Base-by-base conservation (phyloP, 2,797 vertebrate genomes). In the Ctenosaura bakeri region DNA sequence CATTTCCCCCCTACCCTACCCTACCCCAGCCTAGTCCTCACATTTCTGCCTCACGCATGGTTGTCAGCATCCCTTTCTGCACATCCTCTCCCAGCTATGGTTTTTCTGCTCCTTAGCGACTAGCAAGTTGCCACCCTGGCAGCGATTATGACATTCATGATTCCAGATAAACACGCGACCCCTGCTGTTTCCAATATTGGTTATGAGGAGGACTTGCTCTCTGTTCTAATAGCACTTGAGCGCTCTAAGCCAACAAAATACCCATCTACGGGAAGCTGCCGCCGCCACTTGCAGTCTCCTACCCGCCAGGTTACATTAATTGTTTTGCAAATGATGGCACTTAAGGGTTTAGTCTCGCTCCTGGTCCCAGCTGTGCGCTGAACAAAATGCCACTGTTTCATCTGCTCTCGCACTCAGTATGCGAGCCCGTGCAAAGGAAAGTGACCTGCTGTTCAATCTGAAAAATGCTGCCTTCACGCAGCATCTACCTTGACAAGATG, bases 311-410 rank as follows among this genome's bases (percentile, higher is more conserved):
- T 88, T 0, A 14, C 85, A 90, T 95, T 96, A 90, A 94, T 94
- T 91, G 93, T 88, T 91, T 94, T 90, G 91, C 95, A 95, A 95
- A 93, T 95, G 94, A 93, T 88, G 91, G 95, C 94, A 93, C 92
- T 95, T 93, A 76, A 62, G 90, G 88, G 59, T 95, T 95, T 91
- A 91, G 92, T 92, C 78, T 90, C 84, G 80, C 93, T 94, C 86
- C 89, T 87, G 86, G 91, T 83, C 93, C 93, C 95, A 96, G 94
- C 95, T 95, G 95, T 9, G 46, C 0, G 0, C 89, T 16, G n/a
- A 0, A 1, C 91, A 94, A 92, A 93, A 89, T 80, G 93, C 89
- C 92, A 93, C 91, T 89, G 87, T 92, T 95, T 94, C 4, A 0
- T 87, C 88, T 83, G 32, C 90, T 95, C 66, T 2, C 94, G 86